Percentiles rank a stretch among this genome's conserved stretches.
These are phyloP conservation scores for Halocynthia aurantium DNA, from an alignment of 23 tunicate species.

Conservation along the genomic window DNA sequence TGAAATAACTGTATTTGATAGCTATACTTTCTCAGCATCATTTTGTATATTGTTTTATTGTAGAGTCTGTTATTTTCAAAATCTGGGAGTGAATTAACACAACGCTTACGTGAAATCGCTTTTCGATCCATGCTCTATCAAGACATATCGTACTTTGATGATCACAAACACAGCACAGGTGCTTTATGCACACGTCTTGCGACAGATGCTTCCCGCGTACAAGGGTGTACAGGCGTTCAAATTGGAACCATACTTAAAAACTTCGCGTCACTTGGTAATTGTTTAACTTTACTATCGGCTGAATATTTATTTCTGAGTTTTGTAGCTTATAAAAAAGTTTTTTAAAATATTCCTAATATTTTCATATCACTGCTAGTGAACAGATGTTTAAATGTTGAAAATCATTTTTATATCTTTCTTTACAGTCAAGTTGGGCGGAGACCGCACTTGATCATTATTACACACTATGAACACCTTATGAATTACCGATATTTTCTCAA, in stretches of 20 bases:
- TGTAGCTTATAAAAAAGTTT: neutral
- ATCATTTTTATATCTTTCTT: neutral
- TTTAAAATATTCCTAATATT: neutral
- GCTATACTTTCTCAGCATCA: neutral
- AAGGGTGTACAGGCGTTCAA: conserved; percentile 20
- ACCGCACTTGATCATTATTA: too few species aligned
- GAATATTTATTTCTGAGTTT: neutral
- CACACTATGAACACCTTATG: too few species aligned
- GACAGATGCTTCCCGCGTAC: conserved; percentile 22
- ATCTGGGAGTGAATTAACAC: conserved; percentile 16
- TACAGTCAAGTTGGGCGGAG: too few species aligned
- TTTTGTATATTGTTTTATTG: neutral
- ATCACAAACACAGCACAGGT: conserved; percentile 19
- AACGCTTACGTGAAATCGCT: conserved; percentile 12
- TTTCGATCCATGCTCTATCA: conserved; percentile 12
- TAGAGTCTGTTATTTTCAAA: conserved; percentile 14
- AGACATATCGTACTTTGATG: conserved; percentile 19
- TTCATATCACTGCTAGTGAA: too few species aligned
- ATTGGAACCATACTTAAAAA: conserved; percentile 7
- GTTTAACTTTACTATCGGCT: neutral
- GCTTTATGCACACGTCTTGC: conserved; percentile 9
- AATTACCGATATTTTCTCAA: too few species aligned
- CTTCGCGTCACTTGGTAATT: conserved; percentile 11
- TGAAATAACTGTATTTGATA: neutral
- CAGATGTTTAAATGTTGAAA: neutral